phyloP scores from a whole-genome alignment of 1,140 invertebrate genomes.

The Pseudobourletiella spinata region DNA sequence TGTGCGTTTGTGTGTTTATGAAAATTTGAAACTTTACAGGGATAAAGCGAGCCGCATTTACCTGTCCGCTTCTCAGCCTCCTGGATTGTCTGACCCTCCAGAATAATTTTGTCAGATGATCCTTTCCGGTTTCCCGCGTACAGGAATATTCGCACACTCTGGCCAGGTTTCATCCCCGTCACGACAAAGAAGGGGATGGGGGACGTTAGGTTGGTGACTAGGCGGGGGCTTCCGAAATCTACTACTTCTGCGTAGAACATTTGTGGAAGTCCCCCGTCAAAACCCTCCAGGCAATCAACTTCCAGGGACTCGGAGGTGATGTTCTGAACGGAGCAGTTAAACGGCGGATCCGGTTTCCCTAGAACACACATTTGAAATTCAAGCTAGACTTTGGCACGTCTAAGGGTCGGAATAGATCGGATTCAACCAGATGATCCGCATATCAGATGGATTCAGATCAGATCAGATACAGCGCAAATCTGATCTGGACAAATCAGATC shows the following conservation, averaged over 20 bases:
- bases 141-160: conserved; percentile 56
- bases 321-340: conserved; percentile 69
- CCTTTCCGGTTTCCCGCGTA: conserved; percentile 80
- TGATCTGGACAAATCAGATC: too few species aligned
- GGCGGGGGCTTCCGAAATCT: conserved; percentile 54
- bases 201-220: conserved; percentile 58
- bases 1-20: too few species aligned
- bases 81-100: conserved; percentile 60
- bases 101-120: conserved; percentile 54
- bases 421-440: too few species aligned
- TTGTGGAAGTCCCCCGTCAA: conserved; percentile 60
- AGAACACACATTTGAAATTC: conserved; percentile 10
- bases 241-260: conserved; percentile 63
- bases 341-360: conserved; percentile 64
- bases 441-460: too few species aligned
- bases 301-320: conserved; percentile 67
- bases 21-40: too few species aligned
- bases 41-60: too few species aligned
- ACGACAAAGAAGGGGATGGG: conserved; percentile 57
- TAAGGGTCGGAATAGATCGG: too few species aligned
- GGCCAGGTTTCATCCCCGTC: conserved; percentile 57
- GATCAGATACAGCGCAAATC: too few species aligned
- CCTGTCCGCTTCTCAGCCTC: conserved; percentile 70
- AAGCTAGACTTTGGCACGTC: not conserved
- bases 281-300: conserved; percentile 67